phyloP scores from a whole-genome alignment of 2,888 invertebrate genomes.

The Chrysolina oricalcia region DNA sequence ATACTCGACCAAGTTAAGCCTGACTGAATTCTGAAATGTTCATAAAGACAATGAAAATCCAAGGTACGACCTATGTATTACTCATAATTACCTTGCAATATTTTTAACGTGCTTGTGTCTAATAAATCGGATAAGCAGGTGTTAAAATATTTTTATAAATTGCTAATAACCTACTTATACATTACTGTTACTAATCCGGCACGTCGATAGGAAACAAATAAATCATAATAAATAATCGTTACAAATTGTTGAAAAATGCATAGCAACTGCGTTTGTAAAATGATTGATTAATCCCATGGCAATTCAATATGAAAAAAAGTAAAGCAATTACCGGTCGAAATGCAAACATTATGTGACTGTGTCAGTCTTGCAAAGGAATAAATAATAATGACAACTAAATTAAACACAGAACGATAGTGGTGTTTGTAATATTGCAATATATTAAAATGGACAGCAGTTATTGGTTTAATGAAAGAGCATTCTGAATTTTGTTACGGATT shows the following conservation, averaged over 20 bases:
- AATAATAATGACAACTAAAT: slow-evolving; percentile 48
- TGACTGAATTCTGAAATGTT: neutral
- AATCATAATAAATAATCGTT: slow-evolving; percentile 30
- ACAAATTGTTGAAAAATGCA: slow-evolving; percentile 31
- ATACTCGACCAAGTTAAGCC: too few relatives aligned
- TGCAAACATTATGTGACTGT: slow-evolving; percentile 37
- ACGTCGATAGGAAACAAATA: slow-evolving; percentile 28
- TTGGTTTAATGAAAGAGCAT: slow-evolving; percentile 19
- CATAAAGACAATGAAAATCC: neutral
- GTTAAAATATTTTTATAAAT: neutral
- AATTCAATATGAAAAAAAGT: slow-evolving; percentile 14
- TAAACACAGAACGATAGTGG: slow-evolving; percentile 35
- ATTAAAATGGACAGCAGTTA: slow-evolving; percentile 16
- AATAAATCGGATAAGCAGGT: neutral
- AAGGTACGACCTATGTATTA: neutral
- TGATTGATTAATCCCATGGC: slow-evolving; percentile 31
- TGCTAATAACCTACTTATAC: slow-evolving; percentile 16
- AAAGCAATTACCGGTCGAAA: slow-evolving; percentile 28
- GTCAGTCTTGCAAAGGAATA: slow-evolving; percentile 38
- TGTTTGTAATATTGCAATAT: slow-evolving; percentile 16
- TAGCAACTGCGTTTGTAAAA: slow-evolving; percentile 11
- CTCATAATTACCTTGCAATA: neutral
- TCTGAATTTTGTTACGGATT: slow-evolving; percentile 4
- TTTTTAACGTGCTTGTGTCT: neutral
- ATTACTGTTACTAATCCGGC: neutral